Base-by-base conservation (phyloP, 2,113 vertebrate species). In the Myotis lucifugus region DNA sequence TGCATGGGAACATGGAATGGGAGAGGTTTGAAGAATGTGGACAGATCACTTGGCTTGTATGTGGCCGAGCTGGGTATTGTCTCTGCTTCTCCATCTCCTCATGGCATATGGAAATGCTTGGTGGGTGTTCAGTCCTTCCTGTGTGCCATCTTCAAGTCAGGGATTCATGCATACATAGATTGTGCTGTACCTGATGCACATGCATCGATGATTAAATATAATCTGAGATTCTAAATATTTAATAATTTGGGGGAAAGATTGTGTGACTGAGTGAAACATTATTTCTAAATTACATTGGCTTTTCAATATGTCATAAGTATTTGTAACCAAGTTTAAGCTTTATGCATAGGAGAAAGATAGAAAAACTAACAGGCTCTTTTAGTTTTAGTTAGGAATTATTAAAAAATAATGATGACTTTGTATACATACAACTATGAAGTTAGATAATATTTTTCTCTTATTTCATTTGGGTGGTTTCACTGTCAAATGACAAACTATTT, bases 381-480 rank as follows among this genome's bases (percentile, higher is more conserved):
- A 48, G 72, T 48, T 76, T 76, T 48, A 85, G 17, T 64, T 89
- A 70, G 17, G 37, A 90, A 64, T 54, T 50, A 50, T 88, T 67
- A 40, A 88, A 67, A 87, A 89, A 54, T 17, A 76, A 79, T 83
- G 52, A 78, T 90, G 25, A 17, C 14, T 88, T 93, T 56, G 50
- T 72, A 82, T 6, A 67, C 50, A 76, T 88, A 46, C 2, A 94
- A 56, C 34, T 86, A 23, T 40, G 32, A 90, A 34, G 54, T 56
- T 56, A 74, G 61, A 69, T 37, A 82, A 84, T 90, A 70, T 74
- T 95, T 94, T 50, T 6, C 79, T 97, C 92, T 83, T 67, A 37
- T 84, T 56, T 25, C 1, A 32, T 37, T 85, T 94, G 90, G 83
- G 19, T 90, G 32, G 74, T 93, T 92, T 56, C 32, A 76, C 12